Evolutionary conservation across 1,140 invertebrate species (phyloP).

Genomic region (Scaptomyza graminum): DNA sequence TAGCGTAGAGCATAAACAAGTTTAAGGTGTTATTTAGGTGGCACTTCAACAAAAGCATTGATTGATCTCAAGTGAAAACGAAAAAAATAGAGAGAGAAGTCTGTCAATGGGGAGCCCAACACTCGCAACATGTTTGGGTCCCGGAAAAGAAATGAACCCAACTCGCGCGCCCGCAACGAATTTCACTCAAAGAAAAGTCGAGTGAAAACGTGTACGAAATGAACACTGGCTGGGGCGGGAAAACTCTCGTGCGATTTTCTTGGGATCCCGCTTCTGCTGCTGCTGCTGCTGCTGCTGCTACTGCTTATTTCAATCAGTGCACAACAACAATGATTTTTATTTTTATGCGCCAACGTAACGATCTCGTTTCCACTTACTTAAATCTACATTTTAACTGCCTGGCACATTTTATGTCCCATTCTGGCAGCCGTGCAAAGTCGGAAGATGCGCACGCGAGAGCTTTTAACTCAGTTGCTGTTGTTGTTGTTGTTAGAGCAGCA

Average conservation of each 20-base stretch:
- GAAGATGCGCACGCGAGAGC: slow-evolving; percentile 68
- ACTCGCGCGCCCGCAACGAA: background rate
- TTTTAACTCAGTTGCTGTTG: slow-evolving; percentile 39
- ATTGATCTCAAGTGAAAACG: slow-evolving; percentile 50
- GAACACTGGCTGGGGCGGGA: slow-evolving; percentile 40
- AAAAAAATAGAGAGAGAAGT: slow-evolving; percentile 6
- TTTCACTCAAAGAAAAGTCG: slow-evolving; percentile 69
- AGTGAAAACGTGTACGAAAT: slow-evolving; percentile 59
- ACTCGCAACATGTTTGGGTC: slow-evolving; percentile 68
- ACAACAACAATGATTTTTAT: slow-evolving; percentile 83
- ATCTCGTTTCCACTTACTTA: slow-evolving; percentile 84
- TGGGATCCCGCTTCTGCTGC: slow-evolving; percentile 19
- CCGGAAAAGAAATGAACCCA: slow-evolving; percentile 35
- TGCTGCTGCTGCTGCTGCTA: slow-evolving; percentile 26
- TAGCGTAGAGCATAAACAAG: slow-evolving; percentile 51
- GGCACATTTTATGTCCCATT: slow-evolving; percentile 83
- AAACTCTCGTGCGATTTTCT: slow-evolving; percentile 40
- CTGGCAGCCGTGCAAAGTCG: slow-evolving; percentile 65
- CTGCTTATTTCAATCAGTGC: slow-evolving; percentile 83
- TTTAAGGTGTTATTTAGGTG: slow-evolving; percentile 70
- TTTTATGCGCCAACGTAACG: slow-evolving; percentile 83
- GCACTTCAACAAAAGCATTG: slow-evolving; percentile 28
- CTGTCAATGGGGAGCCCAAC: background rate
- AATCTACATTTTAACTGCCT: slow-evolving; percentile 84
- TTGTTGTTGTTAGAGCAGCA: slow-evolving; percentile 12